phyloP scores from a whole-genome alignment of 2,113 vertebrate genomes.

The Aegypius monachus region DNA sequence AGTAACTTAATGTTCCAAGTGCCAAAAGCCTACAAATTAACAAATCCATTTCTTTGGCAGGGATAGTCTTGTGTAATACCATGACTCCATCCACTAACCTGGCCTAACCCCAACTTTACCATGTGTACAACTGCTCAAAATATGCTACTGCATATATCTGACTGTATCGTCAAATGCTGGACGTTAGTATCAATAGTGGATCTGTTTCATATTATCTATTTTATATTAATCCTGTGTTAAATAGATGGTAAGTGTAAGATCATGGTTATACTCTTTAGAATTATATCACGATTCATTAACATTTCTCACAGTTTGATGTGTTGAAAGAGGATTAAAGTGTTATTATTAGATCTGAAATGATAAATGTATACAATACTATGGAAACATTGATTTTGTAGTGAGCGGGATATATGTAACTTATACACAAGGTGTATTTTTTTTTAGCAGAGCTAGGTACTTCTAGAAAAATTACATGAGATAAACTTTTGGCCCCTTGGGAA shows the following conservation, averaged over 20 bases:
- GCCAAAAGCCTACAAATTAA: background rate
- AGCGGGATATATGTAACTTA: background rate
- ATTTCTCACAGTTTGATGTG: background rate
- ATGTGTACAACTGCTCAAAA: background rate
- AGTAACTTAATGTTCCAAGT: background rate
- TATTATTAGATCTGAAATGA: background rate
- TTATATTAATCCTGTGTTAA: background rate
- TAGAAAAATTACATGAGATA: background rate
- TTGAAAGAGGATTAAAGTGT: background rate
- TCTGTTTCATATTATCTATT: background rate
- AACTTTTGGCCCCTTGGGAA: background rate
- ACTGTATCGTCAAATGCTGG: background rate
- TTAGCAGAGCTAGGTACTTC: background rate
- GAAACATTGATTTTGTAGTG: background rate
- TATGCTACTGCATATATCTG: background rate
- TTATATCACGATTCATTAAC: background rate
- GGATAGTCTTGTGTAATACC: background rate
- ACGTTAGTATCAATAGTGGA: background rate
- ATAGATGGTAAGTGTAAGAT: background rate
- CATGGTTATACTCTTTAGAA: background rate
- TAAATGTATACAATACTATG: background rate
- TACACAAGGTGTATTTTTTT: background rate
- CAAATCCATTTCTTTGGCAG: background rate
- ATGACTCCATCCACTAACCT: background rate
- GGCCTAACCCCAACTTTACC: background rate